Percentiles rank a stretch among this genome's conserved stretches.
Evolutionary conservation across 2,113 vertebrate species (phyloP).

Genomic region (Diadophis punctatus): DNA sequence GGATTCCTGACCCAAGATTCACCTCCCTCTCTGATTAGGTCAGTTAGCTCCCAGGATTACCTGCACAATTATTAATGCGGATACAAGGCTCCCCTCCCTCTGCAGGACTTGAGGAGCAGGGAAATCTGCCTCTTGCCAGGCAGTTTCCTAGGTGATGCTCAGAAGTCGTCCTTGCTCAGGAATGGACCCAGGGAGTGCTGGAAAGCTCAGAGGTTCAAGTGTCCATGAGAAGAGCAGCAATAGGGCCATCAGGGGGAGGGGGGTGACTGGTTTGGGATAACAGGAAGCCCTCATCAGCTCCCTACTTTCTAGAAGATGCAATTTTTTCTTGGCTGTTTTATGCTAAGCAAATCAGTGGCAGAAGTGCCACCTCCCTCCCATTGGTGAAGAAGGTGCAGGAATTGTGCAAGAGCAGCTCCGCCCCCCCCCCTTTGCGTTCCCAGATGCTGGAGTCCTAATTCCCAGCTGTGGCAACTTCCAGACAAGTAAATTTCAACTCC

Average conservation of each 20-base stretch:
- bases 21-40: too few species aligned
- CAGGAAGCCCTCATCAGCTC: not conserved
- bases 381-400: not conserved
- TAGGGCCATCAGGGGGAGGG: not conserved
- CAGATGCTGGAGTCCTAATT: not conserved
- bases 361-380: not conserved
- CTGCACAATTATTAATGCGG: not conserved
- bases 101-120: not conserved
- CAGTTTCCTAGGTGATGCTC: not conserved
- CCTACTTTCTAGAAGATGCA: not conserved
- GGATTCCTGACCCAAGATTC: not conserved
- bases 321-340: not conserved
- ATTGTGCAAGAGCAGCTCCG: not conserved
- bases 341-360: not conserved
- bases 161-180: not conserved
- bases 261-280: not conserved
- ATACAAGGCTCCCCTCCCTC: not conserved
- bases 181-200: not conserved
- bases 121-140: not conserved
- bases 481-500: not conserved
- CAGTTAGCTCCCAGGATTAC: not conserved
- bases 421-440: not conserved
- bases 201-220: not conserved
- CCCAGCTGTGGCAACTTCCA: not conserved
- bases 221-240: not conserved